Evolutionary conservation across 2,888 invertebrate genomes (phyloP).

Genomic region (Scaptomyza tumidula): DNA sequence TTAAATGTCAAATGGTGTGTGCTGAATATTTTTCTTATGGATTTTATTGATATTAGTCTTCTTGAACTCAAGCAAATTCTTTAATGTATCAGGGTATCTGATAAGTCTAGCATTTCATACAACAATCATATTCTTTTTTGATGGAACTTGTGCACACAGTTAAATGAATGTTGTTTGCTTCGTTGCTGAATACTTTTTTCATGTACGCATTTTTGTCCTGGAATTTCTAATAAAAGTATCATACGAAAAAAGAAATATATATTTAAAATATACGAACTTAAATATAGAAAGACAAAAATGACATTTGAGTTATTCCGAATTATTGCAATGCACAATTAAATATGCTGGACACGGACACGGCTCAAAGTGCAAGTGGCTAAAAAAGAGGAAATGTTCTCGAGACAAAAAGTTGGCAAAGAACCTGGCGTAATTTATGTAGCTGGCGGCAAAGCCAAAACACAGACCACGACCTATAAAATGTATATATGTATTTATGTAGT

Average conservation of each 20-base stretch:
- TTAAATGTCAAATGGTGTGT: too few relatives aligned
- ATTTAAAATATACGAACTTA: background rate
- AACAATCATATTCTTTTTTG: background rate
- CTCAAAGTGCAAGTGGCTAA: background rate
- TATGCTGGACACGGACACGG: conserved; percentile 34
- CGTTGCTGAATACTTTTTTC: conserved; percentile 36
- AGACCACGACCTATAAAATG: conserved; percentile 8
- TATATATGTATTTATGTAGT: background rate
- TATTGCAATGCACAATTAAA: conserved; percentile 50
- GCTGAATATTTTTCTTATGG: too few relatives aligned
- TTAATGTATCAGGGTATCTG: conserved; percentile 9
- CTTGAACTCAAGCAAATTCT: too few relatives aligned
- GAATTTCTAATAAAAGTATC: conserved; percentile 38
- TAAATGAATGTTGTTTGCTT: conserved; percentile 18
- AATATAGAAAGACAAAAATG: conserved; percentile 18
- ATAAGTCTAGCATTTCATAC: background rate
- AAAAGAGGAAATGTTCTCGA: background rate
- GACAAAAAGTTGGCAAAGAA: conserved; percentile 25
- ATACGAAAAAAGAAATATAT: background rate
- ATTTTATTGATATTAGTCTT: background rate
- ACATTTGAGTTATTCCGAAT: conserved; percentile 38
- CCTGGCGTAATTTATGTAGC: conserved; percentile 46
- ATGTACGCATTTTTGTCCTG: conserved; percentile 40
- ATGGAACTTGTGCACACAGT: background rate
- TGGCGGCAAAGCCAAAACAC: conserved; percentile 36